phyloP scores from a whole-genome alignment of 2,113 vertebrate genomes.

The mouse (Mus musculus) region GRCm39 chr6:37288501-37289000 shows the following conservation, averaged over 20 bases:
- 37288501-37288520: neutral
- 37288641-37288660: neutral
- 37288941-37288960: neutral
- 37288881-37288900: neutral
- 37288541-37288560: neutral
- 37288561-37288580: neutral
- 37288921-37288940: neutral
- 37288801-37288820: neutral
- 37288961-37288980: neutral
- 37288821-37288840: neutral
- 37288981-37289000: neutral
- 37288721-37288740: neutral
- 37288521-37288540: neutral
- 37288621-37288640: neutral
- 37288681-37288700: neutral
- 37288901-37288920: neutral
- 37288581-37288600: neutral
- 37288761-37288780: neutral
- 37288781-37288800: neutral
- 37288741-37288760: neutral
- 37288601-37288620: neutral
- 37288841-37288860: neutral
- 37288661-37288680: neutral
- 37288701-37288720: neutral
- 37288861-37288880: too few relatives aligned